These are phyloP conservation scores for Sebastes reedi DNA, from an alignment of 2,797 vertebrate species.

Conservation along the genomic window DNA sequence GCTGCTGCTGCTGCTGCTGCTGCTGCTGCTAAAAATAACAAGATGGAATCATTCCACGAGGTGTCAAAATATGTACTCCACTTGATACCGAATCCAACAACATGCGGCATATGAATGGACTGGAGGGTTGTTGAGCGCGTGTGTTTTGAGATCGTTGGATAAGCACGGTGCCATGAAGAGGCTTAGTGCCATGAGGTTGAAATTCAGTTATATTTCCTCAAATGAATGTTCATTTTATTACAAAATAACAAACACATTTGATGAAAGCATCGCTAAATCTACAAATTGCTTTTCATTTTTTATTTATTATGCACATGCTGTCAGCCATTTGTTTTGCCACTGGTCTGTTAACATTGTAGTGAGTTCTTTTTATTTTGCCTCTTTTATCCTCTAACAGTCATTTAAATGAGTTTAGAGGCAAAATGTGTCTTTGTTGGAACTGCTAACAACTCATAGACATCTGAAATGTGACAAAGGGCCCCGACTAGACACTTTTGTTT, in stretches of 20 bases:
- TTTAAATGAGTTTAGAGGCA: too few relatives aligned
- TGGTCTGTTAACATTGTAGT: background rate
- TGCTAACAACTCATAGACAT: too few relatives aligned
- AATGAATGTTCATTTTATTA: background rate
- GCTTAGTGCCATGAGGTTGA: background rate
- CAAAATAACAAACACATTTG: background rate
- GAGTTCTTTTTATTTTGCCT: background rate
- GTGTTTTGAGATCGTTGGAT: background rate
- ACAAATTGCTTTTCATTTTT: background rate
- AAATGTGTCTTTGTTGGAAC: too few relatives aligned
- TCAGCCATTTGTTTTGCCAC: background rate
- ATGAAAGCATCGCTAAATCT: background rate
- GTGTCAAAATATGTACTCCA: constrained; percentile 55
- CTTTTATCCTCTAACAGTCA: background rate
- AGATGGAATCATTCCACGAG: constrained; percentile 49
- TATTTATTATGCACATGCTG: background rate
- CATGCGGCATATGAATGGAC: constrained; percentile 30
- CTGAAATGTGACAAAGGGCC: too few relatives aligned
- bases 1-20: too few relatives aligned
- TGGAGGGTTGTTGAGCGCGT: background rate
- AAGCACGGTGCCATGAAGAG: background rate
- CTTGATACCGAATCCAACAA: constrained; percentile 40
- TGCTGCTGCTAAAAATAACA: constrained; percentile 58
- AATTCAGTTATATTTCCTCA: background rate
- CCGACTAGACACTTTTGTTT: too few relatives aligned